Base-by-base conservation (phyloP, 1,140 invertebrate genomes). In the Rhyzopertha dominica region DNA sequence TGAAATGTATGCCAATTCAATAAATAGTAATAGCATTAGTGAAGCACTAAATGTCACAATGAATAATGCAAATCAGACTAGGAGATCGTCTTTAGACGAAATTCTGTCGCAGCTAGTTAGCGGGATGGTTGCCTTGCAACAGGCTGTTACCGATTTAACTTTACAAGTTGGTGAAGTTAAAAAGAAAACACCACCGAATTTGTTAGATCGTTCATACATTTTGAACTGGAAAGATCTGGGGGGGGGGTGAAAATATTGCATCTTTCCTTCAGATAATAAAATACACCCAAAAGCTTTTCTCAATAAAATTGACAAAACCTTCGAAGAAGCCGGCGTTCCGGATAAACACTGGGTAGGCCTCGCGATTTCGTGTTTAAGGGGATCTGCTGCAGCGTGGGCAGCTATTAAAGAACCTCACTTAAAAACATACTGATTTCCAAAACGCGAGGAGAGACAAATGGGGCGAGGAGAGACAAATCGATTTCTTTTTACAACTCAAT, bases 221-320 rank as follows among this genome's bases (percentile, higher is more conserved):
- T 39, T 26, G 36, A 39, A 39, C 17, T 39, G 36, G 36, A 39
- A 22, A 26, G 36, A 39, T n/a, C 10, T 39, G 17, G 36, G 36
- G 17, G 36, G n/a, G n/a, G n/a, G n/a, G n/a, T n/a, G 36, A 8
- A 39, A 3, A 4, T 26, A 25, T n/a, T 39, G 22, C n/a, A 22
- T 12, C 9, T 39, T 39, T 39, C 13, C 13, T 39, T 10, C 13
- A 26, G 17, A 22, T 12, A 16, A 22, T 4, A 39, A 39, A 26
- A 12, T 39, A 13, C 36, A 39, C 13, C 18, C 36, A 26, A 22
- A n/a, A 7, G 10, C 9, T 10, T 39, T 39, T 39, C 26, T 39
- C n/a, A 39, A 25, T 3, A 25, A 39, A 29, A 26, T 39, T n/a
- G 16, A 39, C n/a, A 39, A 39, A 29, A 10, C 26, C 9, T 39